Conservation (phyloP, 2,113 vertebrate genomes). For the Myiopsitta monachus region DNA sequence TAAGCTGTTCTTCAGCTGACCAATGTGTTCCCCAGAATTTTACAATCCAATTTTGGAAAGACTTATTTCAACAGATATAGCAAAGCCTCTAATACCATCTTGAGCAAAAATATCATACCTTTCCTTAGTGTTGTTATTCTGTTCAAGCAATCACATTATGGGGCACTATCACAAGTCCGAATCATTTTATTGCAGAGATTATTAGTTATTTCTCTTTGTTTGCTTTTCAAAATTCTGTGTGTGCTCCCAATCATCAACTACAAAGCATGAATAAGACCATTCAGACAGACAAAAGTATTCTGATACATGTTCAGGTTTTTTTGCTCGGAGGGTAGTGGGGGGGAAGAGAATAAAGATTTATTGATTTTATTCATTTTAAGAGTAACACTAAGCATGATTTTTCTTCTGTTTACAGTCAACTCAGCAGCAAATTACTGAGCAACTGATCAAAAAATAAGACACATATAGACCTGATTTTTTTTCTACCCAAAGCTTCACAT, state of each 20-base stretch:
- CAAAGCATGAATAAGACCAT: neutral
- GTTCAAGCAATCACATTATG: neutral
- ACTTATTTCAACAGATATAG: neutral
- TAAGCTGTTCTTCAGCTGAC: neutral
- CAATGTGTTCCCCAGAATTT: neutral
- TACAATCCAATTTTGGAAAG: neutral
- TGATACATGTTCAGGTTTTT: neutral
- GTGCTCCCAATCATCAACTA: neutral
- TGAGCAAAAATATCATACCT: neutral
- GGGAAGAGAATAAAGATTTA: neutral
- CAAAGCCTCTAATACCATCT: neutral
- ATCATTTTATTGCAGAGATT: neutral
- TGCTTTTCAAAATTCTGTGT: neutral
- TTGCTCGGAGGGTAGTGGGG: neutral
- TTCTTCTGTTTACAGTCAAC: neutral
- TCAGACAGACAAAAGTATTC: neutral
- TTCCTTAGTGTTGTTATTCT: neutral
- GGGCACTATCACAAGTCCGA: neutral
- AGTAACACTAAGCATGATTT: neutral
- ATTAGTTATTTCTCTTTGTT: neutral
- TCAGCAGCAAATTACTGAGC: neutral
- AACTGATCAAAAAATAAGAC: neutral
- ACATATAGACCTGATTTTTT: neutral
- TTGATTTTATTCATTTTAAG: neutral
- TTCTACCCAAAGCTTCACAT: neutral